A percentile compares a stretch with the other conserved stretches of the same genome.
Evolutionary conservation across 37 sponge, comb jelly and placozoan species (phyloP).

Genomic region (Ephydatia muelleri): DNA sequence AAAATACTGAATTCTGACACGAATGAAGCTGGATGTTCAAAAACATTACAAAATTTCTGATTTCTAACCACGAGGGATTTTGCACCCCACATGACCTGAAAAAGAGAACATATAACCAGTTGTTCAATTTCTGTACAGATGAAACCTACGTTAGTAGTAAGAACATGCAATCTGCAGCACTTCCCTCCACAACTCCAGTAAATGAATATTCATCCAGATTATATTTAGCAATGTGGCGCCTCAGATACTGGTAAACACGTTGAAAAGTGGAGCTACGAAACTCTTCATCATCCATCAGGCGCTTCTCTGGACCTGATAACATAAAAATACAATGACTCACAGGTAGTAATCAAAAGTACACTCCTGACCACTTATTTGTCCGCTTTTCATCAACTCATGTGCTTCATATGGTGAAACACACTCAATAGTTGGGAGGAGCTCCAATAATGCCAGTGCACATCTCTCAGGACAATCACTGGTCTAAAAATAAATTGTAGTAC

Average conservation of each 20-base stretch:
- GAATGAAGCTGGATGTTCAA: conserved; percentile 79
- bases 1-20: conserved; percentile 75
- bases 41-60: conserved; percentile 85
- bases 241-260: conserved; percentile 75
- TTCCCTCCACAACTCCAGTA: conserved; percentile 17
- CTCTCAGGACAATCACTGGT: conserved; percentile 10
- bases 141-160: conserved; percentile 41
- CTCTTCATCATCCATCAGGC: conserved; percentile 53
- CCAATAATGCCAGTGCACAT: conserved; percentile 14
- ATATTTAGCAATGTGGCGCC: background rate
- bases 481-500: background rate
- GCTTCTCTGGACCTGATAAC: background rate
- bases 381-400: background rate
- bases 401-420: conserved; percentile 33
- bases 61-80: conserved; percentile 89
- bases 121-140: background rate
- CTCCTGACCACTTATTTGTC: background rate
- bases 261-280: conserved; percentile 53
- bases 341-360: background rate
- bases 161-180: conserved; percentile 35
- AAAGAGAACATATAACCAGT: background rate
- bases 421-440: conserved; percentile 39
- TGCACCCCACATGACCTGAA: conserved; percentile 52
- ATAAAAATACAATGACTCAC: background rate
- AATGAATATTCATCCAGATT: conserved; percentile 50